Percentiles rank a stretch among this genome's conserved stretches.
Conservation (phyloP, 2,113 vertebrate species). For the Chionomys nivalis region DNA sequence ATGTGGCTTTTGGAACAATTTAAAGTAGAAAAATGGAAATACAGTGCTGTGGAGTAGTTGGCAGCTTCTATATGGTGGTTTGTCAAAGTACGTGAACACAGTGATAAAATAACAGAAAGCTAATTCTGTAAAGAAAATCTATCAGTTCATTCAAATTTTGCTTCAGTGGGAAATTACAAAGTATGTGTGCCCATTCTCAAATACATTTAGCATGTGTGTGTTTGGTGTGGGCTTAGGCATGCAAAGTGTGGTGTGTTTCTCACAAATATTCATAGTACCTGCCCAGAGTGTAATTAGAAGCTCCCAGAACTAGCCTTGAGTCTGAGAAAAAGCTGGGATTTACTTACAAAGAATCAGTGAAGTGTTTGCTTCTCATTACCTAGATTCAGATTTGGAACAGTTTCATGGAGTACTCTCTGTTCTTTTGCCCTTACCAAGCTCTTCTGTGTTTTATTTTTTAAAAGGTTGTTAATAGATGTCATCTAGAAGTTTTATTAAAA, state of each 20-base stretch:
- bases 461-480: background rate
- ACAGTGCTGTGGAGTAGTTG: background rate
- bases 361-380: background rate
- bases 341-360: background rate
- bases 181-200: constrained; percentile 63
- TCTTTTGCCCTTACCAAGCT: background rate
- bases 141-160: background rate
- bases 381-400: background rate
- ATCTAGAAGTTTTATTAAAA: background rate
- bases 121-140: background rate
- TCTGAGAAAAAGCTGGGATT: background rate
- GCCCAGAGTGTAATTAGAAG: background rate
- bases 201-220: background rate
- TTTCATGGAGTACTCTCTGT: background rate
- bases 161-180: background rate
- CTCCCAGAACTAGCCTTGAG: too few relatives aligned
- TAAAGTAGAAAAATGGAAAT: background rate
- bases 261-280: background rate
- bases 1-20: constrained; percentile 59
- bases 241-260: background rate
- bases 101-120: too few relatives aligned
- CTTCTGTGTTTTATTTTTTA: background rate
- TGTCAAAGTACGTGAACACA: background rate
- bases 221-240: background rate
- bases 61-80: background rate